Base-by-base conservation (phyloP, 2,888 invertebrate species). In the Clusia tigrina region DNA sequence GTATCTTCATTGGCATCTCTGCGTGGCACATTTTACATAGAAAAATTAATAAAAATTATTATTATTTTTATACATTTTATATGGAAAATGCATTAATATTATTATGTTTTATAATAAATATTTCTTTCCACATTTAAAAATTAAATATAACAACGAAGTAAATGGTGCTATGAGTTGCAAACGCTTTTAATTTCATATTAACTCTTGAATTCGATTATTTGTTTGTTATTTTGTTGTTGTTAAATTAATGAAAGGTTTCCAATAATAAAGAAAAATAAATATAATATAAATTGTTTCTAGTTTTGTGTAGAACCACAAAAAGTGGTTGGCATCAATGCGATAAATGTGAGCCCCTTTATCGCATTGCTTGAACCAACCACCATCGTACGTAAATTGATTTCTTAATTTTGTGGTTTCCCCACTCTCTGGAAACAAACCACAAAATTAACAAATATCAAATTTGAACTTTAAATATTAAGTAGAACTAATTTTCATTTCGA, bases 291-390 rank as follows among this genome's bases (percentile, higher is more conserved):
- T 56, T 56, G 26, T 26, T 1, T 58, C 26, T 10, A 54, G n/a
- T 24, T 54, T 54, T 54, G 1, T 3, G 9, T 5, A 54, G 15
- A 25, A 22, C 20, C 17, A 46, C 9, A 46, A 18, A 37, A 12
- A 57, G 58, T 26, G 55, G 65, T 71, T 68, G 67, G 73, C 18
- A 24, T 67, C 71, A 76, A 77, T 71, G 69, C 78, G 81, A 79
- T 80, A 78, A 80, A 81, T 77, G 64, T 69, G 82, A 82, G 82
- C 82, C 82, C 82, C 76, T 80, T 83, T 79, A 78, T 80, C 81
- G 80, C 73, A 70, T 77, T 74, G 65, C 69, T 64, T 64, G 65
- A 62, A 52, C 42, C 57, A 62, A 58, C 62, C 42, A 54, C 60
- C 67, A 62, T 46, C 68, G 54, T 46, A 60, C 60, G 20, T 22